Evolutionary conservation across 2,113 vertebrate genomes (phyloP), one percentile per base, ranked within the genome.

Genomic region (Coreoperca whiteheadi): DNA sequence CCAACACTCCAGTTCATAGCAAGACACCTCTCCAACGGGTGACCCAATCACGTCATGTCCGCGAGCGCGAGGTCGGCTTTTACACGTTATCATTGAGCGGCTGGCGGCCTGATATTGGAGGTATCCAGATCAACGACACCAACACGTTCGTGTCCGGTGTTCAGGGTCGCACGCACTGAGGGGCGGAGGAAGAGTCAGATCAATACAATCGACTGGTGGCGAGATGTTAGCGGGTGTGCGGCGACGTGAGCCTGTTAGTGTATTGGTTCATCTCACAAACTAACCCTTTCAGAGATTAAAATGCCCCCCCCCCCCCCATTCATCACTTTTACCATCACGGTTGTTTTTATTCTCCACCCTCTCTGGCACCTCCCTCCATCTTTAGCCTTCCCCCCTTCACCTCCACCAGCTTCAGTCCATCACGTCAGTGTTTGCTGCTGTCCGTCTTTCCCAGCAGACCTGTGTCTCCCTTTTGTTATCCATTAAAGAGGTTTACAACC

Each of bases 191-290:
- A 68, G 54, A 39, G n/a, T 15, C 23, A 0, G 54, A 88, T 91
- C 89, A 83, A 92, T 92, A 61, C 11, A 16, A 72, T 74, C 43
- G 74, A 87, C 77, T 1, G 21, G 63, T 28, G 54, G 43, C 71
- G 64, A 28, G 50, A 8, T 51, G 56, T 60, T 7, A 61, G 21
- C 37, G 79, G 43, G 67, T 0, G 6, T 69, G 32, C 39, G 25
- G 34, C 28, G 43, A 77, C 21, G 23, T 30, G 12, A 65, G 57
- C 30, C 21, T 37, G 50, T 69, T 28, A 46, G 32, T 8, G 8
- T 3, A 72, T 67, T 20, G 51, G 41, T 30, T 67, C 41, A 74
- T 66, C 73, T 50, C 16, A 37, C 18, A 10, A 73, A 71, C 2
- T 1, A 34, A 53, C n/a, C n/a, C 63, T 51, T 48, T 43, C 2